These are phyloP conservation scores for Cydia splendana DNA, from an alignment of 1,140 invertebrate genomes.

Conservation along the genomic window DNA sequence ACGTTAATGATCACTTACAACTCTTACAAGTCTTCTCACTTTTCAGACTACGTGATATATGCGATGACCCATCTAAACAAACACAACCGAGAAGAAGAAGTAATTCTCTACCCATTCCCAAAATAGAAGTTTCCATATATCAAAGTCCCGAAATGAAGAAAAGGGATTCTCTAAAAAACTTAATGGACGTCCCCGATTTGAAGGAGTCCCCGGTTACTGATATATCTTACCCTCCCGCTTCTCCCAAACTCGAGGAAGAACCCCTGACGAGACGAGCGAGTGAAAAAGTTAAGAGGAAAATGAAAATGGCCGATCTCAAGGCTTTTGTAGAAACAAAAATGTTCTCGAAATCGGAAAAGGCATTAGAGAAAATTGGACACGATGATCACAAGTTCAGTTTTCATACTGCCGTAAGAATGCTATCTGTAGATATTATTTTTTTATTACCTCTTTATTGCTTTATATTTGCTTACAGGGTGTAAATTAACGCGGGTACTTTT, in stretches of 20 bases:
- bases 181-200: constrained; percentile 86
- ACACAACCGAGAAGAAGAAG: constrained; percentile 90
- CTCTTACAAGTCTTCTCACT: constrained; percentile 5
- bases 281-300: constrained; percentile 90
- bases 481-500: constrained; percentile 38
- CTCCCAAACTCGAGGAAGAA: constrained; percentile 80
- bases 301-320: constrained; percentile 94
- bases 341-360: constrained; percentile 94
- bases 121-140: constrained; percentile 93
- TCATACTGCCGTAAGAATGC: constrained; percentile 77
- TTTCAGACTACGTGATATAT: constrained; percentile 88
- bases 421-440: constrained; percentile 73
- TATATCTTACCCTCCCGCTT: constrained; percentile 70
- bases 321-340: constrained; percentile 95
- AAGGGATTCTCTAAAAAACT: constrained; percentile 85
- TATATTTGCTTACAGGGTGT: constrained; percentile 30
- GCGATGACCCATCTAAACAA: constrained; percentile 86
- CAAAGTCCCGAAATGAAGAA: constrained; percentile 87
- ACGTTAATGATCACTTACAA: background rate
- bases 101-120: constrained; percentile 95
- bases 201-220: constrained; percentile 81
- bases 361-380: constrained; percentile 92
- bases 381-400: constrained; percentile 81
- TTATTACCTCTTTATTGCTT: constrained; percentile 38
- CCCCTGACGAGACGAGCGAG: constrained; percentile 84